Evolutionary conservation across 2,113 vertebrate species (phyloP).

Genomic region (Nesogale talazaci): DNA sequence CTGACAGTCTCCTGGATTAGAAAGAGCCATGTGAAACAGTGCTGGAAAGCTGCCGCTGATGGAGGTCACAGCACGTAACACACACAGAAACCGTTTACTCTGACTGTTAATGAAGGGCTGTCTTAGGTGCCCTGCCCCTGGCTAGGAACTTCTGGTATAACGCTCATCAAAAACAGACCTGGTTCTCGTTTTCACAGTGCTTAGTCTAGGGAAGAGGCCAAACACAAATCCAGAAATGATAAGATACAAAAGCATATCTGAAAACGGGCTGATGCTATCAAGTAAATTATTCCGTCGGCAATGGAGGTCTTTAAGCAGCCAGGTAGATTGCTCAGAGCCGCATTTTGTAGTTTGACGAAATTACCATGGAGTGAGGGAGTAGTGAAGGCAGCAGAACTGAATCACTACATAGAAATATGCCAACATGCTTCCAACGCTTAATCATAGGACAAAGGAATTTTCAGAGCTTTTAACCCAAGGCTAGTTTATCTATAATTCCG

Average conservation of each 20-base stretch:
- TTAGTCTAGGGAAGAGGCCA: neutral
- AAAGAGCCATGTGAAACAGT: neutral
- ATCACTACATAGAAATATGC: neutral
- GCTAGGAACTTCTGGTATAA: neutral
- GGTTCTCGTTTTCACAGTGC: neutral
- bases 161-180: neutral
- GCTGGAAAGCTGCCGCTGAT: neutral
- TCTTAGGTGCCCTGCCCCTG: neutral
- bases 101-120: constrained; percentile 9
- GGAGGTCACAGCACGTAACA: neutral
- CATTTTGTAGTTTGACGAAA: constrained; percentile 21
- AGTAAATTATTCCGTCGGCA: neutral
- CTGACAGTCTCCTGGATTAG: neutral
- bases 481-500: neutral
- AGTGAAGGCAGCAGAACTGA: constrained; percentile 25
- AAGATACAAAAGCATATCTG: neutral
- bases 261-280: neutral
- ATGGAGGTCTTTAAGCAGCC: neutral
- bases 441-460: neutral
- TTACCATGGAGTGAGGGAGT: neutral
- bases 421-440: constrained; percentile 46
- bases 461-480: neutral
- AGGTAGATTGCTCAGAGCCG: neutral
- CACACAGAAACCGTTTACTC: neutral
- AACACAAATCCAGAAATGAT: constrained; percentile 16